Evolutionary conservation across 2,888 invertebrate genomes (phyloP).

Genomic region (Flabesymbios commensalis): DNA sequence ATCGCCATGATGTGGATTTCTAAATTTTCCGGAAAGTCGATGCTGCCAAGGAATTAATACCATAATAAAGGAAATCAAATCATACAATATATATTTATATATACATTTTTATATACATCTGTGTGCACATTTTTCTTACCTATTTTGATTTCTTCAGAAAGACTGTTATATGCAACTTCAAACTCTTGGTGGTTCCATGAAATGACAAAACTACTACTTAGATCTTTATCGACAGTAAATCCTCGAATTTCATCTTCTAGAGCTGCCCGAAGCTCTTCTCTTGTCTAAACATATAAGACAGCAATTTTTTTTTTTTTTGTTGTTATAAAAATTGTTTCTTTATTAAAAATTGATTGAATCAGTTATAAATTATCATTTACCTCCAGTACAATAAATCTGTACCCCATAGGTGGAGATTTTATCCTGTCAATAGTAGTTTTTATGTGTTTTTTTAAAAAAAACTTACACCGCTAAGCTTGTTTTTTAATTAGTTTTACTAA

Average conservation of each 20-base stretch:
- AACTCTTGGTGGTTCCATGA: conserved; percentile 99
- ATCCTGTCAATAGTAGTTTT: too few species aligned
- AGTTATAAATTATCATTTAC: too few species aligned
- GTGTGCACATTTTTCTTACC: conserved; percentile 60
- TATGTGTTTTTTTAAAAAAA: too few species aligned
- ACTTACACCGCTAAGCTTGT: too few species aligned
- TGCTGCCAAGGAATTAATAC: neutral
- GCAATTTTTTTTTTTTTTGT: too few species aligned
- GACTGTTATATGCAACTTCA: conserved; percentile 85
- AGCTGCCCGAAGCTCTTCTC: conserved; percentile 90
- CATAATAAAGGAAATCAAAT: neutral
- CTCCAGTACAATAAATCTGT: too few species aligned
- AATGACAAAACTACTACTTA: conserved; percentile 68
- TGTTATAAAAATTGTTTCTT: too few species aligned
- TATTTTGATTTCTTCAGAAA: conserved; percentile 95
- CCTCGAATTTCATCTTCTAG: conserved; percentile 91
- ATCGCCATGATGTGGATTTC: neutral
- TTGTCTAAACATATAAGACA: conserved; percentile 74
- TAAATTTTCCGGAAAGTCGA: neutral
- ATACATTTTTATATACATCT: neutral
- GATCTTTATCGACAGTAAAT: conserved; percentile 86
- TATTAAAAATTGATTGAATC: too few species aligned
- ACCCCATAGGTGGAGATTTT: too few species aligned
- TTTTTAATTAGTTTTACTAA: too few species aligned
- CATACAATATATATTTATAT: neutral